Base-by-base conservation (phyloP, 1,140 invertebrate species). In the Drosophila kohkoa region DNA sequence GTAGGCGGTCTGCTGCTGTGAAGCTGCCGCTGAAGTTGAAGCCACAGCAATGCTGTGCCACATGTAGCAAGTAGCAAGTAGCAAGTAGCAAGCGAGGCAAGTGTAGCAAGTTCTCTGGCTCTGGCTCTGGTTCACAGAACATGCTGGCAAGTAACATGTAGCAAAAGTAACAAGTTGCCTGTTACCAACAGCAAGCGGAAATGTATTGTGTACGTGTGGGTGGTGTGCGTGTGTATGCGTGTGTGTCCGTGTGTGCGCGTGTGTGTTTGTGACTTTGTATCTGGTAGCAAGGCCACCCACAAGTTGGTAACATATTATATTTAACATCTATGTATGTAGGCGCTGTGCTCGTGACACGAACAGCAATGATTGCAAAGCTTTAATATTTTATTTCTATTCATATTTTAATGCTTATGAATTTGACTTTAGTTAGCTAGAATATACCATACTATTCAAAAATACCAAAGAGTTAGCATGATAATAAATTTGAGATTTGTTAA, bases 21-120 rank as follows among this genome's bases (percentile, higher is more conserved):
- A 43, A 38, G 8, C 35, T 38, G 35, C 11, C 32, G 13, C 30
- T 30, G 35, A 43, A 35, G 35, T n/a, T n/a, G 15, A 35, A 43
- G 63, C 28, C 64, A 35, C 45, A 51, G 55, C n/a, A 74, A 68
- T 74, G 48, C n/a, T n/a, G 41, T 45, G 32, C 64, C 51, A 25
- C 58, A 59, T 28, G 16, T 3, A 16, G 30, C 30, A 32, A 25
- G 20, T 25, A 25, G 30, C 30, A 32, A 25, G 20, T 25, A 25
- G 20, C 20, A 25, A 25, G 20, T 25, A 4, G 20, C 5, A 10
- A 32, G 30, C 13, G 38, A 11, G 35, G 38, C 38, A 41, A 41
- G 38, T 16, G 15, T 20, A 46, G 11, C 13, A n/a, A 59, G 25
- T 38, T 38, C 8, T 7, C 35, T 38, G 35, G 35, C 35, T 8